A percentile compares a stretch with the other conserved stretches of the same genome.
phyloP scores from a whole-genome alignment of 2,113 vertebrate genomes.

The Suricata suricatta region DNA sequence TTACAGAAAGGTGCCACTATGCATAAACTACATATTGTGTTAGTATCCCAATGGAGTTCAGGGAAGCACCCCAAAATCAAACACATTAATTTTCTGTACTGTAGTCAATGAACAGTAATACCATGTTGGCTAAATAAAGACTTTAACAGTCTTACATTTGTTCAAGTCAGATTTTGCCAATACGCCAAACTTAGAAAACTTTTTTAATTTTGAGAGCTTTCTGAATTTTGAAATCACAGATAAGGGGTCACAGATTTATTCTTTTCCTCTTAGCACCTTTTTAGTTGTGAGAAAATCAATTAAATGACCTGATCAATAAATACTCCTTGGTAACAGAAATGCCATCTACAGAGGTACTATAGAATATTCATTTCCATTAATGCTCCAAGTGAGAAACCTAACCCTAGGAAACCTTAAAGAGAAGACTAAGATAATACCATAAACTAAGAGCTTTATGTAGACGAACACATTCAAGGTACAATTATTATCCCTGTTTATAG shows the following conservation, averaged over 20 bases:
- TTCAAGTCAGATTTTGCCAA: conserved; percentile 24
- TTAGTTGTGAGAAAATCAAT: conserved; percentile 27
- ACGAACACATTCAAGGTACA: neutral
- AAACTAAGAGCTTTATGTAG: neutral
- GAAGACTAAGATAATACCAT: conserved; percentile 11
- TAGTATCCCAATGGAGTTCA: neutral
- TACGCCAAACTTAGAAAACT: neutral
- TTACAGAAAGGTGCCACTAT: conserved; percentile 14
- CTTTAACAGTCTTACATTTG: neutral
- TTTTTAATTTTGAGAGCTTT: conserved; percentile 40
- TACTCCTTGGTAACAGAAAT: conserved; percentile 16
- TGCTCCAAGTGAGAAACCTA: conserved; percentile 6
- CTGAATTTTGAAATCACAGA: conserved; percentile 5
- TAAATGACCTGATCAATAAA: conserved; percentile 28
- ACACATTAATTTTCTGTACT: conserved; percentile 9
- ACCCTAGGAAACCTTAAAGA: neutral
- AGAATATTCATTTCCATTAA: conserved; percentile 31
- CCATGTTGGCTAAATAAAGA: conserved; percentile 10
- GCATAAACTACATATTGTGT: neutral
- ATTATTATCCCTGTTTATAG: neutral
- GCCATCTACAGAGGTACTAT: neutral
- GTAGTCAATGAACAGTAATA: conserved; percentile 17
- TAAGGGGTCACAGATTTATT: neutral
- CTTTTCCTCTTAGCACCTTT: neutral
- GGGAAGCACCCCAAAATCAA: neutral